Evolutionary conservation across 2,113 vertebrate genomes (phyloP).

Genomic region (Pachycephala philippinensis): DNA sequence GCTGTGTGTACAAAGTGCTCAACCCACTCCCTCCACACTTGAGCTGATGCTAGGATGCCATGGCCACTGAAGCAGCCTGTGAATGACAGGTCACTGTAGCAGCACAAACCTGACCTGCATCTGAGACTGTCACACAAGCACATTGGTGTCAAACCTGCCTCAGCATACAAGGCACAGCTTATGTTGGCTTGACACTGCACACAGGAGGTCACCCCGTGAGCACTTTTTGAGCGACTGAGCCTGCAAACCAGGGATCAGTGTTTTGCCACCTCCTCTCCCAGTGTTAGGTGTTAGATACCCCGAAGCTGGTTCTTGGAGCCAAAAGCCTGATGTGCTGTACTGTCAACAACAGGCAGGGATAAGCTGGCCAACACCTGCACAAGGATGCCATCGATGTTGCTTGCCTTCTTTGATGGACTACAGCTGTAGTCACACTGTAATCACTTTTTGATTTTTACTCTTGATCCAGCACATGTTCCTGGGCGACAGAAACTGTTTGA

Average conservation of each 20-base stretch:
- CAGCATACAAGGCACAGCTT: neutral
- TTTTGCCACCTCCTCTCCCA: neutral
- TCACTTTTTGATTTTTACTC: neutral
- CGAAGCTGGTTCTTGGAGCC: neutral
- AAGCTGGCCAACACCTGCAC: neutral
- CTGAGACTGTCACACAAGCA: neutral
- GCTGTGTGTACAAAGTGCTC: neutral
- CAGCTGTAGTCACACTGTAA: neutral
- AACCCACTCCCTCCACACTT: accelerated
- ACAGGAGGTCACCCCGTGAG: neutral
- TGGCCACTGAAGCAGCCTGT: neutral
- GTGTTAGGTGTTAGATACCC: neutral
- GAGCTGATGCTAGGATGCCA: neutral
- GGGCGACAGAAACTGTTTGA: neutral
- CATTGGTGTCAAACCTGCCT: neutral
- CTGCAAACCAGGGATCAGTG: neutral
- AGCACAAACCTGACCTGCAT: neutral
- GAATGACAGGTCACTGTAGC: neutral
- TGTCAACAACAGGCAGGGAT: neutral
- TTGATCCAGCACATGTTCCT: neutral
- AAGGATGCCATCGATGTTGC: accelerated
- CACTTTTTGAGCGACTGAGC: neutral
- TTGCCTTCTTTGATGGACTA: neutral
- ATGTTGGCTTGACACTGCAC: neutral
- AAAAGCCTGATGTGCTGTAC: neutral